A percentile compares a stretch with the other conserved stretches of the same genome.
phyloP scores from a whole-genome alignment of 2,797 vertebrate genomes.

The Brotogeris chrysoptera region DNA sequence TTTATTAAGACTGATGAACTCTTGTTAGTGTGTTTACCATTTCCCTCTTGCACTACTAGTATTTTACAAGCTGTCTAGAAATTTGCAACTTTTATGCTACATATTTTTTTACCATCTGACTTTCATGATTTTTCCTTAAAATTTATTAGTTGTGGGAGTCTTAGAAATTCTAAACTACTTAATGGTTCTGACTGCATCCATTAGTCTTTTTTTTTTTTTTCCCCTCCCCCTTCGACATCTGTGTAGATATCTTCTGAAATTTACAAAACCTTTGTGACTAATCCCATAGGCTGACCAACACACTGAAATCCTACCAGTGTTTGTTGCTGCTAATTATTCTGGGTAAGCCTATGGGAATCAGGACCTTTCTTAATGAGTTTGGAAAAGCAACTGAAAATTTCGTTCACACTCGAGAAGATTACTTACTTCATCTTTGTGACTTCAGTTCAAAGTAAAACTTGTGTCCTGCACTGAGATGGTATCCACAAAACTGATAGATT shows the following conservation, averaged over 20 bases:
- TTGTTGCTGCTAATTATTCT: conserved; percentile 82
- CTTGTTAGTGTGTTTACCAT: conserved; percentile 58
- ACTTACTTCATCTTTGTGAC: conserved; percentile 2
- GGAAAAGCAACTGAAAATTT: conserved; percentile 77
- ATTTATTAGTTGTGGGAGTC: conserved; percentile 55
- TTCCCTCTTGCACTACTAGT: conserved; percentile 51
- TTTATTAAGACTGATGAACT: conserved; percentile 77
- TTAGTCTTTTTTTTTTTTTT: not conserved
- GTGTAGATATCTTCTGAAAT: conserved; percentile 78
- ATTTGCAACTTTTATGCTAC: conserved; percentile 61
- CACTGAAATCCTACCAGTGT: conserved; percentile 57
- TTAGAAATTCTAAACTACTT: conserved; percentile 67
- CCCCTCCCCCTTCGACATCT: conserved; percentile 11
- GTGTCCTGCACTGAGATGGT: not conserved
- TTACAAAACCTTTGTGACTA: conserved; percentile 80
- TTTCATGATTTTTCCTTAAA: conserved; percentile 66
- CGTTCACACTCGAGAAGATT: conserved; percentile 60
- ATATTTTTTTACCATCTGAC: conserved; percentile 58
- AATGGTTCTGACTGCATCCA: conserved; percentile 44
- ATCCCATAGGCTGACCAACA: conserved; percentile 70
- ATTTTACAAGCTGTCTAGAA: conserved; percentile 69
- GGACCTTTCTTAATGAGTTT: conserved; percentile 73
- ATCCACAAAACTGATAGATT: not conserved
- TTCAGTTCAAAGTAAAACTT: conserved; percentile 18
- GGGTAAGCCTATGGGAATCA: conserved; percentile 76